phyloP scores from a whole-genome alignment of 1,140 invertebrate species.

The Nomia melanderi region DNA sequence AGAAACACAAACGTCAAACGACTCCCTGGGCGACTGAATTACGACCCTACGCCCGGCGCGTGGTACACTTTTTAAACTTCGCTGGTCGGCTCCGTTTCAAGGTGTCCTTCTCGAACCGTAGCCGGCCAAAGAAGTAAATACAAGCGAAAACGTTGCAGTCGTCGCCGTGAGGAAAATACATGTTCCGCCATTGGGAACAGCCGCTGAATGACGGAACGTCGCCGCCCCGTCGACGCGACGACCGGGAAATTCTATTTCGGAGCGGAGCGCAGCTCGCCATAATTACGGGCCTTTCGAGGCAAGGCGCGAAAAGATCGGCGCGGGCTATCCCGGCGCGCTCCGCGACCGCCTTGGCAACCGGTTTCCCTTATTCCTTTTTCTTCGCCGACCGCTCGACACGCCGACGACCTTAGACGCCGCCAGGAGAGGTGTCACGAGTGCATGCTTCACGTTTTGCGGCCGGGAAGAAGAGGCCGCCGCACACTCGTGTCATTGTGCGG shows the following conservation, averaged over 20 bases:
- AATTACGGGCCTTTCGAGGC: conserved; percentile 45
- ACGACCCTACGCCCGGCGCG: neutral
- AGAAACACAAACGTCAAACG: conserved; percentile 26
- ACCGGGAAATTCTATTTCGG: conserved; percentile 27
- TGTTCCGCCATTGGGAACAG: conserved; percentile 1
- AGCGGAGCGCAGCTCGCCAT: neutral
- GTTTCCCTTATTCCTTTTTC: neutral
- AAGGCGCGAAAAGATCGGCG: neutral
- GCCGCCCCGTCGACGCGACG: neutral
- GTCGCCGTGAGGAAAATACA: neutral
- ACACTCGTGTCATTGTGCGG: conserved; percentile 44
- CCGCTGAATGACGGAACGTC: conserved; percentile 9
- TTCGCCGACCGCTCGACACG: conserved; percentile 30
- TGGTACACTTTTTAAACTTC: conserved; percentile 9
- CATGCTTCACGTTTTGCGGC: conserved; percentile 57
- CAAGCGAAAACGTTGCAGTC: neutral
- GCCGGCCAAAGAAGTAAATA: too few species aligned
- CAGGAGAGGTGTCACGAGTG: conserved; percentile 49
- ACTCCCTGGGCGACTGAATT: conserved; percentile 7
- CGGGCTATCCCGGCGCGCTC: conserved; percentile 11
- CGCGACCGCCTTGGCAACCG: conserved; percentile 6
- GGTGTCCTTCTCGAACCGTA: neutral
- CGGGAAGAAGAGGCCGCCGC: conserved; percentile 36
- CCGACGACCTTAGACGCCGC: conserved; percentile 33
- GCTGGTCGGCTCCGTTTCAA: conserved; percentile 5